Evolutionary conservation across 2,797 vertebrate species (phyloP), one percentile per base, ranked within the genome.

Genomic region (Tangara arthus): DNA sequence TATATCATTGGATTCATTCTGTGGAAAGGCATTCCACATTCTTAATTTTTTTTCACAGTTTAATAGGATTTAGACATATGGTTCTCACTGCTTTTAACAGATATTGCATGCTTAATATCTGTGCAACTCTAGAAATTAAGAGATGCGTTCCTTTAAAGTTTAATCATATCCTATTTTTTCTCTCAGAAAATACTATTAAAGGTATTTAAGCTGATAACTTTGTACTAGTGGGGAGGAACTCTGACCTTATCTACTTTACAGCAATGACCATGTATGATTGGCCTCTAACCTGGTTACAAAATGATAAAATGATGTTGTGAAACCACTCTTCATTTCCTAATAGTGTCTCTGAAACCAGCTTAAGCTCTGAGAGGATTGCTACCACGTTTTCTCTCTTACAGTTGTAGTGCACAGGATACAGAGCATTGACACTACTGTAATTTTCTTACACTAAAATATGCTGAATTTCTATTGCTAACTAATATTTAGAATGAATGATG

Each of bases 241-340:
- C 78, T 49, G 84, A 91, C 84, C 76, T 96, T 78, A 95, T 93
- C 93, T 95, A 12, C 76, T 92, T 84, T 50, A 37, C 55, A 71
- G 82, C 7, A 4, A 76, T 65, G 66, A 63, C 94, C 69, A 55
- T 35, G 65, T 88, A 82, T 81, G 82, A 95, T 42, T 93, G 46
- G 89, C 93, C 87, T 93, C 92, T 89, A 94, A 91, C 89, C 84
- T 83, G 84, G 90, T 96, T 97, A 93, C 94, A 95, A 95, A 95
- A 96, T 5, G 23, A 85, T 89, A 95, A 94, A 97, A 91, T 79
- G 70, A 59, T 89, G 76, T 97, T 96, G 84, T 91, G 94, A 95
- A 97, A 97, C 89, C 63, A 78, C 84, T 79, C 5, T 65, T 91
- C 32, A 85, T 96, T 96, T 96, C 95, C 87, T 92, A 94, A 93